Percentiles rank a stretch among this genome's conserved stretches.
These are phyloP conservation scores for Lucilia sericata DNA, from an alignment of 1,140 invertebrate genomes.

Conservation along the genomic window DNA sequence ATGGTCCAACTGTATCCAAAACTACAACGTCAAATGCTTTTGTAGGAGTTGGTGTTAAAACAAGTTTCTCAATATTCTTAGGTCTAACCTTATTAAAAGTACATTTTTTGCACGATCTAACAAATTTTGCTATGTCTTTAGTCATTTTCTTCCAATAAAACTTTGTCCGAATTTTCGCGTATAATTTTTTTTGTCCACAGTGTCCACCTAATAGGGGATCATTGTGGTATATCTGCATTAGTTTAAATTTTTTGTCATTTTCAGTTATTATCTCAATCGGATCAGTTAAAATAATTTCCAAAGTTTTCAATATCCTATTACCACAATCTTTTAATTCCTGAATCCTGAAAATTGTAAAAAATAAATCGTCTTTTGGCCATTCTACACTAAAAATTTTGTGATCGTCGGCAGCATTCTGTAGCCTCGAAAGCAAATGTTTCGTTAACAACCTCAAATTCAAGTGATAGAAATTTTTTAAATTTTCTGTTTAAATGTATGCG, in stretches of 20 bases:
- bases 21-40: background rate
- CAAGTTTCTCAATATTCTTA: conserved; percentile 23
- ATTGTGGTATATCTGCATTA: background rate
- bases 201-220: background rate
- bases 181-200: background rate
- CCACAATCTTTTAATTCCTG: background rate
- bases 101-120: conserved; percentile 38
- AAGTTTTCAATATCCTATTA: conserved; percentile 24
- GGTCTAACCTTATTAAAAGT: conserved; percentile 24
- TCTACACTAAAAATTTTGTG: no score
- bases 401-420: no score
- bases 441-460: no score
- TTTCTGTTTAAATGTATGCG: no score
- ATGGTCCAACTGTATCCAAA: background rate
- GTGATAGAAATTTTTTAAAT: no score
- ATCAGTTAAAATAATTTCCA: conserved; percentile 32
- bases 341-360: no score
- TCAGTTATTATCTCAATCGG: conserved; percentile 19
- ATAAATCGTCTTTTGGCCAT: no score
- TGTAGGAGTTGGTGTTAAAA: conserved; percentile 11
- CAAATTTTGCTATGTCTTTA: conserved; percentile 40
- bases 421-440: no score
- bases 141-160: conserved; percentile 31
- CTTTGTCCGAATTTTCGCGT: background rate
- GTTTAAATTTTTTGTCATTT: background rate